These are phyloP conservation scores for Callaeas wilsoni DNA, from an alignment of 2,113 vertebrate species.

Conservation along the genomic window DNA sequence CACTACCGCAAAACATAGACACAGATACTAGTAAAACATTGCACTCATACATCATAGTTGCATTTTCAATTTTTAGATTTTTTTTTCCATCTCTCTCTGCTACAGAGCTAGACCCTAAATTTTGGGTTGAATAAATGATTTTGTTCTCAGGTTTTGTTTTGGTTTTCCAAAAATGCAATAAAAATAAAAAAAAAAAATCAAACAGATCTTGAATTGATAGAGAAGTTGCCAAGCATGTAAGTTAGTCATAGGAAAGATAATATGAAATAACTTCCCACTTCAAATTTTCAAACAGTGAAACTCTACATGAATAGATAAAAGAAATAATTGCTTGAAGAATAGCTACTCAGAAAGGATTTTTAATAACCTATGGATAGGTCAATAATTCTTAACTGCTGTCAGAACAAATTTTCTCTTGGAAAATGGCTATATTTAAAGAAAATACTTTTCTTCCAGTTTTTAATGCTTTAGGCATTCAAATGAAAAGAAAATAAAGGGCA, in stretches of 20 bases:
- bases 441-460: background rate
- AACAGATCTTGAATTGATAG: background rate
- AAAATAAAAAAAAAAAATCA: background rate
- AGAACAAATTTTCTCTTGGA: background rate
- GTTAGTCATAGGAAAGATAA: background rate
- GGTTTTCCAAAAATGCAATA: background rate
- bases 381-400: slow-evolving; percentile 10
- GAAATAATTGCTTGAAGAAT: slow-evolving; percentile 5
- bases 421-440: background rate
- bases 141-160: background rate
- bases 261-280: background rate
- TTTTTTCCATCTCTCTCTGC: background rate
- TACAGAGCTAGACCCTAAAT: background rate
- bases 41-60: background rate
- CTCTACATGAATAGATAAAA: background rate
- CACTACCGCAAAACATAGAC: background rate
- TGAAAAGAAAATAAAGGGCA: background rate
- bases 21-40: background rate
- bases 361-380: background rate
- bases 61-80: background rate
- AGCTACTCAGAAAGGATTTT: slow-evolving; percentile 10
- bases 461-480: background rate
- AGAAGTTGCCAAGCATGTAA: background rate
- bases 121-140: background rate
- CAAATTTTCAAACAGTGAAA: slow-evolving; percentile 16